phyloP scores from a whole-genome alignment of 2,113 vertebrate species.

The Apteryx owenii region DNA sequence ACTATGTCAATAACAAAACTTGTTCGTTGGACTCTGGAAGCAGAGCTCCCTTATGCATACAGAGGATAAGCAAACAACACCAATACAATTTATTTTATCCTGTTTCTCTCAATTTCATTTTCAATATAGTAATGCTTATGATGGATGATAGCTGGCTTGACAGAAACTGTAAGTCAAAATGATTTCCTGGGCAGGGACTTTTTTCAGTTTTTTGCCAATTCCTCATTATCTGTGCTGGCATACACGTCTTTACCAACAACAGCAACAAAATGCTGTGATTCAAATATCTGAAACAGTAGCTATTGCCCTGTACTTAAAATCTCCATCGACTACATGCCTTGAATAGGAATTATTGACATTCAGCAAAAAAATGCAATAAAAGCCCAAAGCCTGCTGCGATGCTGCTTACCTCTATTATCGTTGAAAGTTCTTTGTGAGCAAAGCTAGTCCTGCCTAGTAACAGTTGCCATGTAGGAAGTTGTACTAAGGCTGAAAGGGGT shows the following conservation, averaged over 20 bases:
- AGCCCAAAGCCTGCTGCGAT: neutral
- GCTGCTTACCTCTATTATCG: neutral
- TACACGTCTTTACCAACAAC: neutral
- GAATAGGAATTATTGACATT: neutral
- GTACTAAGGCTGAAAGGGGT: neutral
- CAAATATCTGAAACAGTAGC: neutral
- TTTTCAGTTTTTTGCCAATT: neutral
- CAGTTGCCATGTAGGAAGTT: conserved; percentile 38
- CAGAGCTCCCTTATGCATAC: neutral
- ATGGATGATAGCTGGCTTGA: neutral
- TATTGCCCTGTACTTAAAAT: neutral
- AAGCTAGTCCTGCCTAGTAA: conserved; percentile 64
- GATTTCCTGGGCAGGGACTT: neutral
- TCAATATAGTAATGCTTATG: neutral
- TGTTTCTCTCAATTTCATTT: neutral
- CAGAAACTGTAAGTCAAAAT: neutral
- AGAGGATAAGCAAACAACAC: neutral
- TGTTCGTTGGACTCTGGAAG: neutral
- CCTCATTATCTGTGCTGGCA: neutral
- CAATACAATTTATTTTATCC: neutral
- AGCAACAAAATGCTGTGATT: neutral
- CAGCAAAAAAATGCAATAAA: neutral
- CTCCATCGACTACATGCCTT: neutral
- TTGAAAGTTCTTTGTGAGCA: conserved; percentile 66
- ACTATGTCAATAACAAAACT: neutral